Base-by-base conservation (phyloP, 2,888 invertebrate species). In the Bhutanitis thaidina region DNA sequence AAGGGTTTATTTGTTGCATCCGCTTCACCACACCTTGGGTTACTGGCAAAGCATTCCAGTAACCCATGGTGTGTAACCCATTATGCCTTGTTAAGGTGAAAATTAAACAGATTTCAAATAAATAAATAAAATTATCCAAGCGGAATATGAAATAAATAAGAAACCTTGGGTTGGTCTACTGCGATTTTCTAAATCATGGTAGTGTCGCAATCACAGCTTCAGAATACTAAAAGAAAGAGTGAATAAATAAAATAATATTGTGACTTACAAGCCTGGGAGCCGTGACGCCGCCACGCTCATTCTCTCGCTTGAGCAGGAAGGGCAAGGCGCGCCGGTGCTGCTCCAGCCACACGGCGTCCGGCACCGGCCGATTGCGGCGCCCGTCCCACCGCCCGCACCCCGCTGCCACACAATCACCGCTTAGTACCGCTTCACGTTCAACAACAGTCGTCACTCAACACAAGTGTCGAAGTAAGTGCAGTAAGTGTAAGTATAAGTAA, bases 341-440 rank as follows among this genome's bases (percentile, higher is more conserved):
- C 61, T 89, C 89, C 53, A 89, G 67, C 89, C 89, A 89, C 55
- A 89, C 89, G 34, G 89, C 89, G 63, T 89, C 89, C 5, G 89
- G 89, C 56, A 89, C 88, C 34, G 88, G 87, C 50, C 88, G 80
- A 67, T 77, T 83, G 61, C 88, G 84, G 13, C 88, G 78, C 16
- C 80, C 80, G 67, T 88, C 87, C 88, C 88, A 88, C 54, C 75
- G 71, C 14, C 83, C 82, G 41, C 51, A 32, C 2, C 34, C 32
- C 30, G 32, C 45, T 46, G 41, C 12, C 51, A 51, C 62, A 61
- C 54, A 51, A 61, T 55, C 52, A 57, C 35, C 40, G 15, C 32
- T 50, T 34, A 48, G 43, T 38, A 43, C 34, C 12, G 12, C 5
- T 12, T 34, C 10, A 10, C 37, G 41, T 16, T 13, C 44, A 9